phyloP scores from a whole-genome alignment of 2,113 vertebrate species.

The Fulmarus glacialis region DNA sequence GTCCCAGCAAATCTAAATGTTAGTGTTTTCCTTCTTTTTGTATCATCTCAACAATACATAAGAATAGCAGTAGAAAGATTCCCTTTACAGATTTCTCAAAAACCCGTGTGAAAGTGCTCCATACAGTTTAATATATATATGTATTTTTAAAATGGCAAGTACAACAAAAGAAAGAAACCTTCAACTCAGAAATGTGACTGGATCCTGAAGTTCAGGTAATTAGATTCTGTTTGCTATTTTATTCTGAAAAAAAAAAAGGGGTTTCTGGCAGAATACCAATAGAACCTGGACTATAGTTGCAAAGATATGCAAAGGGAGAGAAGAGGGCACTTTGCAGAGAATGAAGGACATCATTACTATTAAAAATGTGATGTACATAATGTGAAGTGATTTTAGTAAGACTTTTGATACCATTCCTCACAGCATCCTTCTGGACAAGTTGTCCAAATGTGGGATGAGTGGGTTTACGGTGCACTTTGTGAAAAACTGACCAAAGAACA shows the following conservation, averaged over 20 bases:
- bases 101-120: background rate
- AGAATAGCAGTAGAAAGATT: background rate
- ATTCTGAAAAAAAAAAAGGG: background rate
- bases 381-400: background rate
- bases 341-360: background rate
- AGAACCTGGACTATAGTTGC: background rate
- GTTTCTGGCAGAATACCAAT: background rate
- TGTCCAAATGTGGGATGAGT: background rate
- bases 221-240: background rate
- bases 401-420: background rate
- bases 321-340: background rate
- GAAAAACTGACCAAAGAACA: background rate
- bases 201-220: background rate
- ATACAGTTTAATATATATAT: background rate
- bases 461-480: background rate
- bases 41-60: background rate
- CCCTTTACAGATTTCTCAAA: background rate
- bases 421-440: background rate
- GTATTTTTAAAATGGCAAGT: background rate
- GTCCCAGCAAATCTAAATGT: background rate
- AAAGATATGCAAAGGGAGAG: background rate
- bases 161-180: background rate
- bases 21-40: background rate
- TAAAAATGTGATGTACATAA: background rate
- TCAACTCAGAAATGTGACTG: background rate